phyloP scores from a whole-genome alignment of 2,888 invertebrate genomes.

The Muscina levida region DNA sequence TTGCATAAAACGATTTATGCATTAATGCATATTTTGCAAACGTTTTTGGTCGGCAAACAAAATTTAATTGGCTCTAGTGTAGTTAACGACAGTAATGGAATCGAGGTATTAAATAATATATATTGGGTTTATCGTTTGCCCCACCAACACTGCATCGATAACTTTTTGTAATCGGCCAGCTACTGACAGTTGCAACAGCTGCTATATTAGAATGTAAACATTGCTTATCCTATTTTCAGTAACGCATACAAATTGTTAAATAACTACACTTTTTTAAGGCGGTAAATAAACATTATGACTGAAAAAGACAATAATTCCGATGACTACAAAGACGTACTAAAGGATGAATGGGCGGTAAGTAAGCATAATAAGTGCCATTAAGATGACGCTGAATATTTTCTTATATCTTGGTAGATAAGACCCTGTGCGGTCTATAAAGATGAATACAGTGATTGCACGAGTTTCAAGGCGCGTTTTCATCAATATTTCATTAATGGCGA shows the following conservation, averaged over 20 bases:
- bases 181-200: conserved; percentile 43
- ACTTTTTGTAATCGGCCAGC: too few species aligned
- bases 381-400: not conserved
- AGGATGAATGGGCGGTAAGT: conserved; percentile 75
- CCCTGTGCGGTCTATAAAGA: conserved; percentile 89
- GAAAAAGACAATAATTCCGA: conserved; percentile 46
- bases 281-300: conserved; percentile 50
- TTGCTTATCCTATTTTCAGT: not conserved
- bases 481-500: conserved; percentile 92
- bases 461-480: conserved; percentile 88
- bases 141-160: too few species aligned
- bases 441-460: conserved; percentile 90
- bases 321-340: conserved; percentile 50
- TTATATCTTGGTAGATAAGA: conserved; percentile 82
- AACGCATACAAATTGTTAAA: conserved; percentile 30
- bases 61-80: too few species aligned
- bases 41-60: too few species aligned
- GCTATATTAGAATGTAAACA: conserved; percentile 22
- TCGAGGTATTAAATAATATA: too few species aligned
- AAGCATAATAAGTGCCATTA: not conserved
- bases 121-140: too few species aligned
- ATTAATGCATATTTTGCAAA: too few species aligned
- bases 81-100: too few species aligned
- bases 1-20: too few species aligned
- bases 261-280: conserved; percentile 30